Evolutionary conservation across 2,888 invertebrate species (phyloP), one percentile per base, ranked within the genome.

Genomic region (Epinotia bilunana): DNA sequence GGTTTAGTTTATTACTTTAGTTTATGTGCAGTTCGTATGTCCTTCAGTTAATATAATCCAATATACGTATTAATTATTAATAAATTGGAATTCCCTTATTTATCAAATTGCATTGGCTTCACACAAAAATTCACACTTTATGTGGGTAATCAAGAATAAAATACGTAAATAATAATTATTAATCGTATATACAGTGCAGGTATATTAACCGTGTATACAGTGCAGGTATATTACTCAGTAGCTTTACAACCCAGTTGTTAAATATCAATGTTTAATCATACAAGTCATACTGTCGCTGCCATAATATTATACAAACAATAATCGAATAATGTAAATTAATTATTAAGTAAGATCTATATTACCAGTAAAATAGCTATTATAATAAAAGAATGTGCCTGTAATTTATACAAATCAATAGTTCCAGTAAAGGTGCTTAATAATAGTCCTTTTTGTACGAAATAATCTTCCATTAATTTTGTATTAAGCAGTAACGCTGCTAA

Each of bases 381-480:
- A 72, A 81, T 70, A 76, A 79, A 80, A 84, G 80, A 83, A 82
- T 84, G 91, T 92, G 92, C 91, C 91, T 91, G 86, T 90, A 87
- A 86, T 83, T 83, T 85, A 83, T 84, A 82, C 73, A 77, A 57
- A 80, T 71, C 67, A 82, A 84, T 82, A 85, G 87, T 89, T 89
- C 84, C 87, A 83, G 73, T 68, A 78, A 77, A 84, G 92, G 91
- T 92, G 92, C 91, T 91, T 86, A 79, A 76, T 78, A 64, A 23
- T 53, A 53, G 53, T n/a, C 65, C 77, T 83, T 81, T 79, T 77
- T 80, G 80, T 80, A 82, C 81, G 82, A 79, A 80, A 75, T 78
- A 87, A 82, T 83, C 86, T 88, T 88, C 86, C 88, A 89, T 86
- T 86, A n/a, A n/a, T n/a, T n/a, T n/a, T n/a, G n/a, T n/a, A n/a